phyloP scores from a whole-genome alignment of 37 sponge, comb jelly and placozoan species.

The Ephydatia muelleri region DNA sequence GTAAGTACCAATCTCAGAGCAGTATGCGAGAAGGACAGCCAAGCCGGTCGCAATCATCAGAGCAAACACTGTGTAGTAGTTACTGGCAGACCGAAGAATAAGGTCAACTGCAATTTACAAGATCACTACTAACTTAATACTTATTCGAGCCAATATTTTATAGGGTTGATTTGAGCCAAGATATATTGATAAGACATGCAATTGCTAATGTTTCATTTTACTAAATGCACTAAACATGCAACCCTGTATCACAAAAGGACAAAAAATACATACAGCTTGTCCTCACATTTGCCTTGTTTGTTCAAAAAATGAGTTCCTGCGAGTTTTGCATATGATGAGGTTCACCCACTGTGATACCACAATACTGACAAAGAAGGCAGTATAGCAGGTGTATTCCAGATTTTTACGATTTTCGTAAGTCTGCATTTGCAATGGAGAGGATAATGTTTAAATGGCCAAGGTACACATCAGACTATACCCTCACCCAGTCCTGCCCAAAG shows the following conservation, averaged over 20 bases:
- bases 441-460: background rate
- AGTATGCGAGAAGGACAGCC: background rate
- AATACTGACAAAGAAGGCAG: conserved; percentile 96
- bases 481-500: conserved; percentile 95
- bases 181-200: too few species aligned
- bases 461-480: background rate
- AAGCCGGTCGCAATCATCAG: background rate
- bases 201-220: too few species aligned
- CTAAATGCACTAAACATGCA: too few species aligned
- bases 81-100: background rate
- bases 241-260: too few species aligned
- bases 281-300: conserved; percentile 85
- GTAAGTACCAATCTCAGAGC: background rate
- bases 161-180: too few species aligned
- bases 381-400: conserved; percentile 90
- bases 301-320: conserved; percentile 86
- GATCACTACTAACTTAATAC: too few species aligned
- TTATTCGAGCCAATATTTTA: too few species aligned
- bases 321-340: conserved; percentile 94
- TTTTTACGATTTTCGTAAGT: conserved; percentile 69
- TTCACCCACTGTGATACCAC: conserved; percentile 98
- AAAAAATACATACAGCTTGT: too few species aligned
- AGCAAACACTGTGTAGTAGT: background rate
- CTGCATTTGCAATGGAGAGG: conserved; percentile 31
- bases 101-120: too few species aligned